phyloP scores from a whole-genome alignment of 2,797 vertebrate genomes.

The Ambastaia sidthimunki region DNA sequence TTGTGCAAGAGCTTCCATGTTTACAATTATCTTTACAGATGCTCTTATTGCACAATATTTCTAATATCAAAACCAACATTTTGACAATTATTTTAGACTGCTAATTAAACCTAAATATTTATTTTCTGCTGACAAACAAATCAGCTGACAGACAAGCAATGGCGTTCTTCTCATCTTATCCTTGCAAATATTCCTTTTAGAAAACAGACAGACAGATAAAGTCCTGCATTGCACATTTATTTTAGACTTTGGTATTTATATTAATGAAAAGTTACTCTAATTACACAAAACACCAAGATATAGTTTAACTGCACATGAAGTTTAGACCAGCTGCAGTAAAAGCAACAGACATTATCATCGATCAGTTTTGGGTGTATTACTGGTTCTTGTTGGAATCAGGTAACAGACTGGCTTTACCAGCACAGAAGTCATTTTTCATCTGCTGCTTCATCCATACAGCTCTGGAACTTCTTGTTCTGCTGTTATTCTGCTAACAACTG shows the following conservation, averaged over 20 bases:
- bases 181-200: too few relatives aligned
- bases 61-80: background rate
- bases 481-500: slow-evolving; percentile 41
- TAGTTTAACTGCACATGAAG: background rate
- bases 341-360: too few relatives aligned
- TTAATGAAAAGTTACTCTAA: background rate
- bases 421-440: slow-evolving; percentile 72
- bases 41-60: background rate
- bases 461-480: slow-evolving; percentile 40
- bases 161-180: too few relatives aligned
- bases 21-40: slow-evolving; percentile 6
- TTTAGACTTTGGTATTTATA: background rate
- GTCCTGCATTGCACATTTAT: background rate
- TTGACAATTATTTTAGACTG: background rate
- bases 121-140: background rate
- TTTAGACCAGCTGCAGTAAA: slow-evolving; percentile 71
- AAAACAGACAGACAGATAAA: background rate
- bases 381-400: slow-evolving; percentile 65
- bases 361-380: slow-evolving; percentile 66
- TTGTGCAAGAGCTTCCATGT: slow-evolving; percentile 14
- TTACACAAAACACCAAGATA: background rate
- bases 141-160: background rate
- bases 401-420: slow-evolving; percentile 74
- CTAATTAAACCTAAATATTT: background rate
- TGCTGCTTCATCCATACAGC: slow-evolving; percentile 18